Evolutionary conservation across 2,888 invertebrate genomes (phyloP).

Genomic region (Globia sparganii): DNA sequence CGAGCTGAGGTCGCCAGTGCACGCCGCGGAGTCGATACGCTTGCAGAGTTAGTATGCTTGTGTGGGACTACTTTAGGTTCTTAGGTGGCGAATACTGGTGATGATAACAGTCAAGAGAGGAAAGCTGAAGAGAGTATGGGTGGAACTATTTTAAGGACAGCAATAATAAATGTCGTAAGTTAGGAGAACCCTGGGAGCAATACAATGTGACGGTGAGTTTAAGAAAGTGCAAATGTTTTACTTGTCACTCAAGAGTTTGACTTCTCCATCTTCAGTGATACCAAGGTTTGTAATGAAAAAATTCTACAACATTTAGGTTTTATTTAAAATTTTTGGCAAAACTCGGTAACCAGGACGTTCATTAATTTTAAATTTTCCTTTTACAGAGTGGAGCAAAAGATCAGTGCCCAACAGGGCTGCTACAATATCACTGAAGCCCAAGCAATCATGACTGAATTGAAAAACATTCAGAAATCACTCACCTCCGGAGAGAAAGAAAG

Average conservation of each 20-base stretch:
- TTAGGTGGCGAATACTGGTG: slow-evolving; percentile 28
- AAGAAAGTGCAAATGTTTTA: not conserved
- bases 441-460: slow-evolving; percentile 98
- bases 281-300: not conserved
- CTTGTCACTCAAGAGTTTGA: slow-evolving; percentile 1
- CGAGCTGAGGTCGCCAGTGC: slow-evolving; percentile 97
- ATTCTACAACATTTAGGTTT: not conserved
- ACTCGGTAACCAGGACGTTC: not conserved
- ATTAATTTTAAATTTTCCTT: not conserved
- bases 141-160: not conserved
- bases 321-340: not conserved
- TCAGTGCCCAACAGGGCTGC: slow-evolving; percentile 95
- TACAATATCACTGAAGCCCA: slow-evolving; percentile 98
- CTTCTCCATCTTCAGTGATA: not conserved
- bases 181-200: not conserved
- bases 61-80: slow-evolving; percentile 22
- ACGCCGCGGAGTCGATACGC: slow-evolving; percentile 97
- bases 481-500: slow-evolving; percentile 98
- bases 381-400: slow-evolving; percentile 96
- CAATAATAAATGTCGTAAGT: not conserved
- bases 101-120: not conserved
- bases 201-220: slow-evolving; percentile 15
- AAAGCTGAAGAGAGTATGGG: not conserved
- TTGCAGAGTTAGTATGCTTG: slow-evolving; percentile 93
- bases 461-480: slow-evolving; percentile 97